Base-by-base conservation (phyloP, 2,888 invertebrate species). In the Thalpophila matura region DNA sequence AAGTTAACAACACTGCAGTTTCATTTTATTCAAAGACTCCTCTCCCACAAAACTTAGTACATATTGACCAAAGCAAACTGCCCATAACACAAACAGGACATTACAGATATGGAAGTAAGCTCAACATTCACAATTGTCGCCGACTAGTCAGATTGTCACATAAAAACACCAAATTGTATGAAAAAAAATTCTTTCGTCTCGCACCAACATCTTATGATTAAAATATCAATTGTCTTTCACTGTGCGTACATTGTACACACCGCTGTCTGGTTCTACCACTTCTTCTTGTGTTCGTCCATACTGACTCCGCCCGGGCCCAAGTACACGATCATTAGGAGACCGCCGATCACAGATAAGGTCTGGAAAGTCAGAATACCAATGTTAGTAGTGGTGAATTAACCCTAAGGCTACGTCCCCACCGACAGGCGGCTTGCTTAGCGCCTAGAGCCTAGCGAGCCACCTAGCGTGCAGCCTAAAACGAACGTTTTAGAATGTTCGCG, bases 281-380 rank as follows among this genome's bases (percentile, higher is more conserved):
- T 98, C 95, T 99, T 99, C 96, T 99, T 99, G 95, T 99, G 99
- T 89, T 99, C 99, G 92, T 99, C 99, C 98, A 99, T 99, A 70
- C 99, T 99, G 37, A 99, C 99, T 58, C 99, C 99, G 64, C 99
- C 99, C 35, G 99, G 99, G 31, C 99, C 99, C 72, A 99, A 96
- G 71, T 98, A 98, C 10, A 99, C 99, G 80, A 99, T 99, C 97
- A 99, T 98, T 59, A 99, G 95, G 22, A 99, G 97, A 51, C 99
- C 99, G 72, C 99, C 99, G 86, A 99, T 97, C 71, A 99, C 99
- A 40, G 99, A 99, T 85, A 99, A 95, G 38, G 99, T 99, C 98
- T 99, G 97, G 64, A 98, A 98, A 12, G 4, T 3, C 1, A 22
- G 1, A 7, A 20, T 6, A 10, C n/a, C 6, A 7, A 33, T 31